Percentiles rank a stretch among this genome's conserved stretches.
phyloP scores from a whole-genome alignment of 2,888 invertebrate species.

The Micropterix aruncella region DNA sequence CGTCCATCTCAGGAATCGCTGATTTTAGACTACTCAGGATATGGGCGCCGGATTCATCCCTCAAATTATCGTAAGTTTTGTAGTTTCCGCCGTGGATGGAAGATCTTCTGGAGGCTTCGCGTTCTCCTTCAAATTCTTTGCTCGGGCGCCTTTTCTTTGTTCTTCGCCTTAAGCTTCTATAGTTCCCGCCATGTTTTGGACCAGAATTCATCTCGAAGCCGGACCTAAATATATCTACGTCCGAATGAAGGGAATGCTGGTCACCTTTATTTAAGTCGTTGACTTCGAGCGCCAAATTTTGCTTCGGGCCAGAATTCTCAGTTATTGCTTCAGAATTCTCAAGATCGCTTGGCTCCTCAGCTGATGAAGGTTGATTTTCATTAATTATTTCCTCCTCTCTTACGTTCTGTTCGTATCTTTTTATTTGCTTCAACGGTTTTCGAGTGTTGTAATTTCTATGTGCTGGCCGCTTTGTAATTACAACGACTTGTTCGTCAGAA shows the following conservation, averaged over 20 bases:
- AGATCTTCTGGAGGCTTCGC: not conserved
- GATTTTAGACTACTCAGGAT: not conserved
- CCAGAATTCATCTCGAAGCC: constrained; percentile 22
- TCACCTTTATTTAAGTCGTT: constrained; percentile 21
- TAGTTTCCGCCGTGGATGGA: not conserved
- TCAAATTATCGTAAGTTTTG: not conserved
- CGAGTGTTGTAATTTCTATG: not conserved
- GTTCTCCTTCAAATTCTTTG: not conserved
- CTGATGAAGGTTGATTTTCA: not conserved
- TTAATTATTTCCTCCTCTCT: not conserved
- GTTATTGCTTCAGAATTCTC: not conserved
- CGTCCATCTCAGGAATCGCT: not conserved
- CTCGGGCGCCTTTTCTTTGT: not conserved
- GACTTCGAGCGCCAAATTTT: constrained; percentile 28
- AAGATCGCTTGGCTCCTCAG: not conserved
- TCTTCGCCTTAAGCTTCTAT: constrained; percentile 16
- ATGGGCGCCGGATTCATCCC: not conserved
- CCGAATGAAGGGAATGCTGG: constrained; percentile 1
- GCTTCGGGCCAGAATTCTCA: constrained; percentile 29
- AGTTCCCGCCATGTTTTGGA: constrained; percentile 34
- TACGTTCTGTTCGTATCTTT: not conserved
- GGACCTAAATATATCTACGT: constrained; percentile 30
- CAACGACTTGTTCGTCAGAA: not conserved
- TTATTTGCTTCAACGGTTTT: not conserved
- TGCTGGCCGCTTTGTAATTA: not conserved